A percentile compares a stretch with the other conserved stretches of the same genome.
Evolutionary conservation across 1,140 invertebrate species (phyloP).

Genomic region (Mactra quadrangularis): DNA sequence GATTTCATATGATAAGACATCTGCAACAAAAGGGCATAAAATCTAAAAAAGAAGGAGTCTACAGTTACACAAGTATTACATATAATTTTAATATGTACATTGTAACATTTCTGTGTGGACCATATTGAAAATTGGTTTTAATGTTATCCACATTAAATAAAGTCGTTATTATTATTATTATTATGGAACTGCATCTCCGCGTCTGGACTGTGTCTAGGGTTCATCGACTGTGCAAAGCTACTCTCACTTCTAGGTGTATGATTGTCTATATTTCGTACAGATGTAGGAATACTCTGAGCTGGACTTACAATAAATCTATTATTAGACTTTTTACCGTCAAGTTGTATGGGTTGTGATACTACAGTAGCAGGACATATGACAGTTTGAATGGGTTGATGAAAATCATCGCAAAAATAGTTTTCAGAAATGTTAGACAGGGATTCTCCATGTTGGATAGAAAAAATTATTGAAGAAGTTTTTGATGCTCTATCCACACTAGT

Average conservation of each 20-base stretch:
- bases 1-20: background rate
- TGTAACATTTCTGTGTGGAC: too few relatives aligned
- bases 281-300: slow-evolving; percentile 22
- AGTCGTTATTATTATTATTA: too few relatives aligned
- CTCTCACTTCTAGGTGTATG: slow-evolving; percentile 42
- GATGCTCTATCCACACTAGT: background rate
- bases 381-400: slow-evolving; percentile 30
- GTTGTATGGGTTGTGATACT: background rate
- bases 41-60: background rate
- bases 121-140: too few relatives aligned
- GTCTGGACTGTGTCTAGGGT: slow-evolving; percentile 1
- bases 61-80: background rate
- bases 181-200: slow-evolving; percentile 34
- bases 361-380: slow-evolving; percentile 14
- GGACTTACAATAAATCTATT: slow-evolving; percentile 49
- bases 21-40: background rate
- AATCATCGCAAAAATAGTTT: slow-evolving; percentile 12
- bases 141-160: too few relatives aligned
- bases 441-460: slow-evolving; percentile 16
- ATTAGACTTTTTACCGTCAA: background rate
- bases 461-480: slow-evolving; percentile 6
- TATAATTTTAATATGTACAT: too few relatives aligned
- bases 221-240: slow-evolving; percentile 5
- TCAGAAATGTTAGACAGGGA: background rate
- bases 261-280: background rate